phyloP scores from a whole-genome alignment of 2,797 vertebrate species.

The Potorous gilbertii region DNA sequence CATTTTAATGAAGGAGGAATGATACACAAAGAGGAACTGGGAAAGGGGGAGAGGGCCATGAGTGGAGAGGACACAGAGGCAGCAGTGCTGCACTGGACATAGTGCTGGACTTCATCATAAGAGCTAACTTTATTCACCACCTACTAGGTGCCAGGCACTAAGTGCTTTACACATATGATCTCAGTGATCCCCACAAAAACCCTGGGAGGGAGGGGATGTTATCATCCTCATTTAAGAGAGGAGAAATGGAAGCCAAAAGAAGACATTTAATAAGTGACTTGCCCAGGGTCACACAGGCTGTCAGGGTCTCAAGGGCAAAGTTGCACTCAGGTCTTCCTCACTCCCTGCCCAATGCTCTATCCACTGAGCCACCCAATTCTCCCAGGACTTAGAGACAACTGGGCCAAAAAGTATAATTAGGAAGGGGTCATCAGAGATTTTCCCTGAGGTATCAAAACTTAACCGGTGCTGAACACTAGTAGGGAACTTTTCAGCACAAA shows the following conservation, averaged over 20 bases:
- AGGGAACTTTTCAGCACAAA: neutral
- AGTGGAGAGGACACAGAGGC: neutral
- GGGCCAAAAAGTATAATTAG: neutral
- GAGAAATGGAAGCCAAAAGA: neutral
- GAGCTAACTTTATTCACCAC: neutral
- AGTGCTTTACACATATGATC: neutral
- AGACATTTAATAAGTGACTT: neutral
- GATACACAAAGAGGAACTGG: neutral
- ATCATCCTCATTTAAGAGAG: neutral
- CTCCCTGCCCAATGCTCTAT: neutral
- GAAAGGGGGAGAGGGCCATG: neutral
- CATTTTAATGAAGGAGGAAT: neutral
- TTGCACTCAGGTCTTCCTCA: neutral
- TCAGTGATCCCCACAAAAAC: neutral
- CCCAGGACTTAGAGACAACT: neutral
- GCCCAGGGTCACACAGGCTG: neutral
- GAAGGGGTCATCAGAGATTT: neutral
- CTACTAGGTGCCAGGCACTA: neutral
- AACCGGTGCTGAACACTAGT: neutral
- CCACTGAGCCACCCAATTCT: neutral
- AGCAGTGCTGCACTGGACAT: neutral
- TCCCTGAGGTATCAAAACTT: neutral
- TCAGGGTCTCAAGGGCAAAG: neutral
- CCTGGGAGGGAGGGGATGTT: neutral
- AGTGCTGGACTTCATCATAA: neutral